Percentiles rank a stretch among this genome's conserved stretches.
Conservation (phyloP, 2,113 vertebrate species). For the Athene cunicularia region DNA sequence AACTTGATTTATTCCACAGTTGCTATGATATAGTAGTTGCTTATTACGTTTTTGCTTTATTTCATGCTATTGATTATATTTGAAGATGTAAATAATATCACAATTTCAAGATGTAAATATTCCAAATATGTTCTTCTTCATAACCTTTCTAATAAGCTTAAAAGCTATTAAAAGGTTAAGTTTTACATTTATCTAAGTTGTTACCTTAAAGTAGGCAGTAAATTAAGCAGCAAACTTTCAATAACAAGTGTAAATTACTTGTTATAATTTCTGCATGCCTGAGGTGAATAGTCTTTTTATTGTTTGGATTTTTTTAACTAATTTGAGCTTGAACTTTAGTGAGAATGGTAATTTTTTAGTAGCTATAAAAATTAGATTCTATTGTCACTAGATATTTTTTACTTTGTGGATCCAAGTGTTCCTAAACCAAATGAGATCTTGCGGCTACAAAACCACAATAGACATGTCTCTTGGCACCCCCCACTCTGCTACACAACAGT, state of each 20-base stretch:
- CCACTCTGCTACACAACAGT: not conserved
- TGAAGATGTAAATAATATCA: not conserved
- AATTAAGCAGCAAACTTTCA: not conserved
- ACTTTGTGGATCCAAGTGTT: not conserved
- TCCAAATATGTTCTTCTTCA: not conserved
- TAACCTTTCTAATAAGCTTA: not conserved
- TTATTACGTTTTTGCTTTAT: not conserved
- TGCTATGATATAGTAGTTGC: not conserved
- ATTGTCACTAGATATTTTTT: not conserved
- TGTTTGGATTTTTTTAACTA: not conserved
- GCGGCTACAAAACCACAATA: not conserved
- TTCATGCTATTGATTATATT: not conserved
- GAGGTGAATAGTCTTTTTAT: not conserved
- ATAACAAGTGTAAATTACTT: not conserved
- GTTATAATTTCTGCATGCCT: not conserved
- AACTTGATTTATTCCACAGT: not conserved
- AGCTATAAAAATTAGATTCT: not conserved
- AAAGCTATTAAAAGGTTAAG: not conserved
- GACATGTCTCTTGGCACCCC: not conserved
- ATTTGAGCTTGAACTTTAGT: not conserved
- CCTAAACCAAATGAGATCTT: not conserved
- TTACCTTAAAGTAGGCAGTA: not conserved
- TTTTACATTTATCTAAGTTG: not conserved
- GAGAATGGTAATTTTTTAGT: not conserved
- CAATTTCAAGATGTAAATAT: not conserved